phyloP scores from a whole-genome alignment of 2,113 vertebrate species.

The Chlorodrepanis virens region DNA sequence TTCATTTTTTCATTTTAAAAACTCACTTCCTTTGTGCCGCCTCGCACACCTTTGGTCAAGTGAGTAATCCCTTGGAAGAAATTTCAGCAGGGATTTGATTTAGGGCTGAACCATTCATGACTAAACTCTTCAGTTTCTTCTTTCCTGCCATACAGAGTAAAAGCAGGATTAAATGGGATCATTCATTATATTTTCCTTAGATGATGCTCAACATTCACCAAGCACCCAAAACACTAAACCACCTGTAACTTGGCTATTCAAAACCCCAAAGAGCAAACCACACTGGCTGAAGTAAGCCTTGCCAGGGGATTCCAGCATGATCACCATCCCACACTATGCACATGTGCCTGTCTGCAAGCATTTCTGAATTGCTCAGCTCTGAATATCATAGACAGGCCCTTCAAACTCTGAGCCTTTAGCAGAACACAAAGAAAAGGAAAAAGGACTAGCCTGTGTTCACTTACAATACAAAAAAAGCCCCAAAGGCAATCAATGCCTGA shows the following conservation, averaged over 20 bases:
- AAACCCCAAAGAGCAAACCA: background rate
- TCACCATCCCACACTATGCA: background rate
- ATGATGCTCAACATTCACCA: background rate
- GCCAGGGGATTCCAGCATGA: background rate
- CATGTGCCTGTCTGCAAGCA: background rate
- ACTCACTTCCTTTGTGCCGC: background rate
- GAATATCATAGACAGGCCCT: background rate
- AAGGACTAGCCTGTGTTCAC: background rate
- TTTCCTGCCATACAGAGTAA: background rate
- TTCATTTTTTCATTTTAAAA: background rate
- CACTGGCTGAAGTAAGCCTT: background rate
- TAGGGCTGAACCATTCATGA: background rate
- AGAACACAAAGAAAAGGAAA: slow-evolving; percentile 41
- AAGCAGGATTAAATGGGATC: background rate
- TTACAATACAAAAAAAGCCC: slow-evolving; percentile 41
- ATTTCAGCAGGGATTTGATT: background rate
- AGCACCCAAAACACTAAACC: background rate
- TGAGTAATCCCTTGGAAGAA: background rate
- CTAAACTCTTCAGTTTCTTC: background rate
- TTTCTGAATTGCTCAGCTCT: slow-evolving; percentile 21
- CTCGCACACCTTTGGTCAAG: background rate
- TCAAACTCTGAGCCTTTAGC: slow-evolving; percentile 34
- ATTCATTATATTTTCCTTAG: background rate
- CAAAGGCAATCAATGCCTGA: slow-evolving; percentile 46
- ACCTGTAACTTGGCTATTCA: background rate